Evolutionary conservation across 2,113 vertebrate species (phyloP).

Genomic region (Hippocampus barbouri): DNA sequence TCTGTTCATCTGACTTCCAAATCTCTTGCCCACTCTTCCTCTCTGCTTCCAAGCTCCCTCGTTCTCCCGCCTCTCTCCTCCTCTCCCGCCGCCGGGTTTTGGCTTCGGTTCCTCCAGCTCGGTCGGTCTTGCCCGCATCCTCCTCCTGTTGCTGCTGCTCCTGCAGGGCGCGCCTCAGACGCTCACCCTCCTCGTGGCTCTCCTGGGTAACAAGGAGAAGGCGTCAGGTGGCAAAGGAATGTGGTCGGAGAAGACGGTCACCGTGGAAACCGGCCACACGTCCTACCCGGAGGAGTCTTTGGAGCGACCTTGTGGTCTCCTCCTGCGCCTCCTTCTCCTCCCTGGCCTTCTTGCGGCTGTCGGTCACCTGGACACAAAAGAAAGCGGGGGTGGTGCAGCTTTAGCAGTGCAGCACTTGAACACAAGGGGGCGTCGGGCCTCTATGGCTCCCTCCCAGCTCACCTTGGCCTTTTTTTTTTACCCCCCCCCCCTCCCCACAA

Average conservation of each 20-base stretch:
- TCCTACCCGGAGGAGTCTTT: not conserved
- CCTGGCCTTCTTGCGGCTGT: conserved; percentile 20
- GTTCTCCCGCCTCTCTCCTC: not conserved
- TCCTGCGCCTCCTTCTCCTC: conserved; percentile 48
- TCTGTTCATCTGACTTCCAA: not conserved
- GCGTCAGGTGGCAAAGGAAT: not conserved
- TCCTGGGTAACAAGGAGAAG: not conserved
- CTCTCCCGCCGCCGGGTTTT: no score
- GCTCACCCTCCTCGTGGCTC: not conserved
- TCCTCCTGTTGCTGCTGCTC: not conserved
- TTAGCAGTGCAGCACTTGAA: not conserved
- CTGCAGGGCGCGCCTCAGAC: not conserved
- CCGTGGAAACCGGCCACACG: not conserved
- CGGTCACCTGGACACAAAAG: conserved; percentile 8
- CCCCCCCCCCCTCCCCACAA: no score
- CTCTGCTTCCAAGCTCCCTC: not conserved
- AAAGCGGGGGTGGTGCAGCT: no score
- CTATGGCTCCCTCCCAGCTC: no score
- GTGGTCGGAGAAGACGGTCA: not conserved
- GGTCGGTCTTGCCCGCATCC: not conserved
- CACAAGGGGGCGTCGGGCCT: no score
- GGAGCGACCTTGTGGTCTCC: not conserved
- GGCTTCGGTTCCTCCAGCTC: not conserved
- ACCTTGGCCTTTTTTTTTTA: no score
- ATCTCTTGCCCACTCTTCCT: not conserved